Percentiles rank a stretch among this genome's conserved stretches.
Conservation (phyloP, 2,113 vertebrate species). For the Tragelaphus buxtoni region DNA sequence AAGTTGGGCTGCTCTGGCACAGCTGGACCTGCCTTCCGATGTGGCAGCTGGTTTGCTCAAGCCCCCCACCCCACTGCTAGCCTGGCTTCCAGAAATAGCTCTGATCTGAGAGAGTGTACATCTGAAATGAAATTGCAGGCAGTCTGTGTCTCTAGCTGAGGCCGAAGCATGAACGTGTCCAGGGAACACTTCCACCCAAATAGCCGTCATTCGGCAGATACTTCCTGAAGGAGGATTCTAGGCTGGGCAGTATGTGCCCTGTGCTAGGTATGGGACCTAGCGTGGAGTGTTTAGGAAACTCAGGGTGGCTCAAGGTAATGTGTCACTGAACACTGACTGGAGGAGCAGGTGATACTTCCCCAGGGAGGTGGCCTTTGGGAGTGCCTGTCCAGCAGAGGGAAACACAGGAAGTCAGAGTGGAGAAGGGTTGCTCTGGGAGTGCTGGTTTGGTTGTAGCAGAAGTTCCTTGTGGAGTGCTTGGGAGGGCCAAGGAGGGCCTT, state of each 20-base stretch:
- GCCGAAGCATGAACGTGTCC: neutral
- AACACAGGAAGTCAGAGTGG: neutral
- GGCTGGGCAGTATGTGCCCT: neutral
- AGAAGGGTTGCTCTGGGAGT: neutral
- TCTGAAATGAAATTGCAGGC: neutral
- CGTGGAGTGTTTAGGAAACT: neutral
- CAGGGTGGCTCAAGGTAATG: neutral
- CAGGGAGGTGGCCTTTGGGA: neutral
- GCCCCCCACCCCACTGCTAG: neutral
- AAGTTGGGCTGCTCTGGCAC: neutral
- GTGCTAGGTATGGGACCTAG: neutral
- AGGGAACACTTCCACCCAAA: neutral
- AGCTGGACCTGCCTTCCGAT: neutral
- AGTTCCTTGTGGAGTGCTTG: neutral
- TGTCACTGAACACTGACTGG: neutral
- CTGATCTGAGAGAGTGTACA: neutral
- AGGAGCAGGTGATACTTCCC: neutral
- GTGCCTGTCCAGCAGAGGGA: neutral
- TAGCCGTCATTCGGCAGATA: neutral
- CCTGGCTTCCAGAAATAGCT: neutral
- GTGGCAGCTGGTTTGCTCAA: neutral
- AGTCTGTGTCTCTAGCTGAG: neutral
- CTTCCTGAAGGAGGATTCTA: neutral
- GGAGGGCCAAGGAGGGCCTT: neutral
- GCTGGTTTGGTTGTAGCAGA: neutral